Conservation (phyloP, 2,888 invertebrate species). For the Cybosia mesomella region DNA sequence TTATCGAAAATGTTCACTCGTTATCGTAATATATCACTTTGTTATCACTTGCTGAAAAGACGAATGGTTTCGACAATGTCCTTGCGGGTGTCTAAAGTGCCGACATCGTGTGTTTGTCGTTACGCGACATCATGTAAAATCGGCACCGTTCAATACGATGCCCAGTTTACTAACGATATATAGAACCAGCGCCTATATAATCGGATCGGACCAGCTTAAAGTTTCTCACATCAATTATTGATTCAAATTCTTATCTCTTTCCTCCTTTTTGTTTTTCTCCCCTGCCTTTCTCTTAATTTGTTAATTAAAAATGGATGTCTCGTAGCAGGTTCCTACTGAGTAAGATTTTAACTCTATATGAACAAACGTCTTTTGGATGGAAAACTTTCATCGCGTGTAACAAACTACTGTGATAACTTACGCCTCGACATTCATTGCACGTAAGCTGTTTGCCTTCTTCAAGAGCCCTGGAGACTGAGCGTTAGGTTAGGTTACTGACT, state of each 20-base stretch:
- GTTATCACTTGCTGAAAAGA: neutral
- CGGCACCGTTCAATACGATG: no score
- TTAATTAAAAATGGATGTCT: neutral
- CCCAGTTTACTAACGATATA: neutral
- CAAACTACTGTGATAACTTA: conserved; percentile 43
- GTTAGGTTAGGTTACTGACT: neutral
- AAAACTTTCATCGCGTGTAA: conserved; percentile 37
- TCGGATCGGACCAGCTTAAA: neutral
- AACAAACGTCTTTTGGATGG: conserved; percentile 24
- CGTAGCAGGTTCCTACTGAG: neutral
- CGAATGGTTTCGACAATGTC: neutral
- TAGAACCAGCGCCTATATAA: neutral
- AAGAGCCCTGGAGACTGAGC: neutral
- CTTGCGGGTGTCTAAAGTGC: neutral
- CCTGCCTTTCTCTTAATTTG: neutral
- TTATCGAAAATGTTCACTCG: neutral
- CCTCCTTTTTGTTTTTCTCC: no score
- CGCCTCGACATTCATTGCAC: conserved; percentile 34
- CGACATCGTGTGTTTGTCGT: neutral
- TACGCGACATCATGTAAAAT: no score
- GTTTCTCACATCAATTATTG: no score
- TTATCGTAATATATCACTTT: neutral
- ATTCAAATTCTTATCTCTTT: no score
- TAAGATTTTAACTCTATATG: neutral
- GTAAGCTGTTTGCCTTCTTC: neutral